A percentile compares a stretch with the other conserved stretches of the same genome.
Evolutionary conservation across 92 coral and sea anemone genomes (phyloP).

Genomic region (Plumapathes pennacea): DNA sequence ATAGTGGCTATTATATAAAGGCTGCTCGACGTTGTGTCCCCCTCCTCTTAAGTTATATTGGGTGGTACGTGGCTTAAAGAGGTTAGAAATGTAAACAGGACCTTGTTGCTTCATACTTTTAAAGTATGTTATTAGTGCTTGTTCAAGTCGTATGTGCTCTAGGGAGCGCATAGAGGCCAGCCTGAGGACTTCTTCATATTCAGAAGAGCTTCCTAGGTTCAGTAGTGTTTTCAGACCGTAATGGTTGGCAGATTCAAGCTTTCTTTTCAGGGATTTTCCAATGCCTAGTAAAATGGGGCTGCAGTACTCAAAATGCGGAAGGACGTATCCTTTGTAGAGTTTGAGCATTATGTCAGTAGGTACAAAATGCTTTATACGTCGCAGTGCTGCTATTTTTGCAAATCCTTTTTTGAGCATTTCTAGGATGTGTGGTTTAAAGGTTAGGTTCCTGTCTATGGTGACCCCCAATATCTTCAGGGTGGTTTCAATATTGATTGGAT

Average conservation of each 20-base stretch:
- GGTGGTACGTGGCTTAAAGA: slow-evolving; percentile 20
- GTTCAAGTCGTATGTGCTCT: slow-evolving; percentile 5
- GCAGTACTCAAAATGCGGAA: slow-evolving; percentile 32
- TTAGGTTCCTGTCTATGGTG: slow-evolving; percentile 11
- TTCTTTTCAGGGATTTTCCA: slow-evolving; percentile 3
- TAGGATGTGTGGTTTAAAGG: slow-evolving; percentile 4
- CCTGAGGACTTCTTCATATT: too few species aligned
- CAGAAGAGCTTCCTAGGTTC: slow-evolving; percentile 13
- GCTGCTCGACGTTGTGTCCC: slow-evolving; percentile 16
- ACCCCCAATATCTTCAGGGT: slow-evolving; percentile 21
- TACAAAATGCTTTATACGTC: slow-evolving; percentile 10
- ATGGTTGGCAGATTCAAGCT: slow-evolving; percentile 10
- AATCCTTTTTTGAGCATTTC: slow-evolving; percentile 12
- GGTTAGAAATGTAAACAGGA: slow-evolving; percentile 14
- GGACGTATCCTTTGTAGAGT: slow-evolving; percentile 11
- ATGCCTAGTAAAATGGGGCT: slow-evolving; percentile 22
- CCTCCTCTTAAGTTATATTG: slow-evolving; percentile 7
- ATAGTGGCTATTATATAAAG: slow-evolving; percentile 8
- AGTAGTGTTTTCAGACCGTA: slow-evolving; percentile 13
- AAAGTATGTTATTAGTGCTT: slow-evolving; percentile 12
- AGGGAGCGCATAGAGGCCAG: slow-evolving; percentile 12
- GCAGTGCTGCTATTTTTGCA: slow-evolving; percentile 22
- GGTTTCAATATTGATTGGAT: slow-evolving; percentile 3
- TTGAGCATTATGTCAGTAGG: slow-evolving; percentile 3
- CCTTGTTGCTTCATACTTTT: slow-evolving; percentile 15